Base-by-base conservation (phyloP, 2,797 vertebrate genomes). In the Buceros bicornis region DNA sequence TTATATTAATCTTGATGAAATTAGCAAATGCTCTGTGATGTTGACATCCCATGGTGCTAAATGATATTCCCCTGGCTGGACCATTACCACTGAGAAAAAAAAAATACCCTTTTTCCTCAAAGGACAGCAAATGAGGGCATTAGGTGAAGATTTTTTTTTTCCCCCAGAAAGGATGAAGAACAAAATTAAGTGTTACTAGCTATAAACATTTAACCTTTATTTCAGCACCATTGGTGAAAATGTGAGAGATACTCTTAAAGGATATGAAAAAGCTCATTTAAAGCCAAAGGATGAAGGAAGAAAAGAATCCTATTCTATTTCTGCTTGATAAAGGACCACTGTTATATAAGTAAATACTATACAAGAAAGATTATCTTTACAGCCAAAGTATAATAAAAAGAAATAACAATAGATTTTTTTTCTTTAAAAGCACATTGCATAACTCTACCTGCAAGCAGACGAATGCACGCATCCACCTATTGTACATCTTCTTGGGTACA, bases 1-100 rank as follows among this genome's bases (percentile, higher is more conserved):
- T 96, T 82, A 61, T 82, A 96, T 92, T 93, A 95, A 95, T 96
- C 82, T 74, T 85, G 90, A 92, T 94, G 92, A 95, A 97, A 97
- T 94, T 83, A 95, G 86, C 72, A 92, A 96, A 88, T 85, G 71
- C 58, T 91, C 67, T 94, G 79, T 79, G 69, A 77, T 87, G 84
- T 77, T 96, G 82, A 92, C 82, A 87, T 88, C 69, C 56, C 72
- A 87, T 82, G 65, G 74, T 87, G 84, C 80, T 89, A 87, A 96
- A 95, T 64, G 79, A 87, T 65, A 66, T 90, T 94, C 69, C 51
- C 50, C 60, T 58, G 53, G 37, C 82, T 92, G 62, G 74, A 47
- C 53, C 61, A 82, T 66, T 90, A 67, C 79, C 35, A 47, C 48
- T 25, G 42, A 87, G 65, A 42, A 43, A 79, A 80, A 83, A 87